Base-by-base conservation (phyloP, 2,888 invertebrate genomes). In the Homarus gammarus region DNA sequence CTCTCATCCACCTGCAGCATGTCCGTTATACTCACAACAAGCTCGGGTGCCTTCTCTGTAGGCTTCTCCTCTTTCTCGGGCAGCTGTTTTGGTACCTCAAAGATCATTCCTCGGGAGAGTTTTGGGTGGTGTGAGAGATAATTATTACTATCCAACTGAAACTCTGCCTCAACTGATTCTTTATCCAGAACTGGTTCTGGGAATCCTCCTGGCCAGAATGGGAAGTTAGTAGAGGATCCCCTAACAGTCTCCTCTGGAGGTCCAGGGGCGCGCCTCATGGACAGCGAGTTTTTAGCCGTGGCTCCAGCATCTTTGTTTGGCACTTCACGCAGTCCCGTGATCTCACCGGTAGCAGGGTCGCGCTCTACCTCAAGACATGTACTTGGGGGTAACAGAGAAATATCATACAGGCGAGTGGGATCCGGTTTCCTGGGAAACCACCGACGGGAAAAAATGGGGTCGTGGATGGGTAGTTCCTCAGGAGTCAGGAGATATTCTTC, bases 151-250 rank as follows among this genome's bases (percentile, higher is more conserved):
- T 89, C 84, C 33, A 89, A 49, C 8, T 61, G 64, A 38, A 82
- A 81, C 12, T 89, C 86, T 73, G 15, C 75, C 18, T 89, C 61
- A 18, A 92, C 91, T 49, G 90, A 84, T 3, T 92, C 93, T 1
- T 89, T 91, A 22, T 91, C 84, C 12, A 73, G 77, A 31, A 75
- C 64, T 31, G 92, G 92, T 18, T 90, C 92, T 44, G 91, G 85
- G 93, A 97, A 96, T 1, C 97, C 97, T 77, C 97, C 98, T 0
- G 98, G 98, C 95, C 97, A 96, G 93, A 98, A 98, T 0, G 97
- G 98, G 93, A 96, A 96, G 93, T 97, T 97, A 90, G 96, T 96
- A 0, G 96, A 95, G 83, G 96, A 96, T 27, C 98, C 98, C 92
- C 96, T 95, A 0, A 96, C 95, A 78, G 96, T 95, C 93, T 96